Evolutionary conservation across 2,888 invertebrate species (phyloP), one percentile per base, ranked within the genome.

Genomic region (Gari tellinella): DNA sequence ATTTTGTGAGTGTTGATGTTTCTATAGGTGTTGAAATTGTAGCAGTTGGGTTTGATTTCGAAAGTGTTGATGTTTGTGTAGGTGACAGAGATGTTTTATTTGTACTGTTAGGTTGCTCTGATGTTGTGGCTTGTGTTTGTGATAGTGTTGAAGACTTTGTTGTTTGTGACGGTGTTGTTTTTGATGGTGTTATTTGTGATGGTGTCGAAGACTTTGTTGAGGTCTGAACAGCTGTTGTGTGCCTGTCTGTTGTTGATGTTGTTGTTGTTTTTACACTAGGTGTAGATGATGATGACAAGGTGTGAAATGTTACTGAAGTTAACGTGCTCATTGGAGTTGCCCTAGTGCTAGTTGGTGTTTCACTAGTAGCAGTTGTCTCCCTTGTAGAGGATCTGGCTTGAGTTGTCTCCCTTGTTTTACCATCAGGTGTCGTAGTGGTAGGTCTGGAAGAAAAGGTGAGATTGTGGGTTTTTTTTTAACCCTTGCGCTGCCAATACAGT

Each of bases 191-290:
- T 17, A 12, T 5, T 3, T 21, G 12, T 46, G 46, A 3, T 19
- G 46, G 12, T 19, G 4, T 46, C 1, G 46, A 46, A 3, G 12
- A n/a, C n/a, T n/a, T n/a, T n/a, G n/a, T n/a, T n/a, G n/a, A n/a
- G n/a, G n/a, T n/a, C n/a, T n/a, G n/a, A n/a, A n/a, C n/a, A n/a
- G n/a, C n/a, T n/a, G n/a, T n/a, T n/a, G n/a, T n/a, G n/a, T n/a
- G n/a, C n/a, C n/a, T 40, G 46, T 21, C 45, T 26, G 58, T 48
- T 15, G 58, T 48, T 26, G 51, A 26, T 12, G 51, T n/a, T 19
- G 51, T 51, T 51, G 26, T 23, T 23, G 49, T 23, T 49, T 23
- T 49, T 23, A 26, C 3, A 23, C 4, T 3, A 2, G 49, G 23
- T 49, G 21, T 15, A n/a, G 52, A 37, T 14, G 52, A 37, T 17